Evolutionary conservation across 1,140 invertebrate species (phyloP), one percentile per base, ranked within the genome.

Genomic region (Drosophila rufa): DNA sequence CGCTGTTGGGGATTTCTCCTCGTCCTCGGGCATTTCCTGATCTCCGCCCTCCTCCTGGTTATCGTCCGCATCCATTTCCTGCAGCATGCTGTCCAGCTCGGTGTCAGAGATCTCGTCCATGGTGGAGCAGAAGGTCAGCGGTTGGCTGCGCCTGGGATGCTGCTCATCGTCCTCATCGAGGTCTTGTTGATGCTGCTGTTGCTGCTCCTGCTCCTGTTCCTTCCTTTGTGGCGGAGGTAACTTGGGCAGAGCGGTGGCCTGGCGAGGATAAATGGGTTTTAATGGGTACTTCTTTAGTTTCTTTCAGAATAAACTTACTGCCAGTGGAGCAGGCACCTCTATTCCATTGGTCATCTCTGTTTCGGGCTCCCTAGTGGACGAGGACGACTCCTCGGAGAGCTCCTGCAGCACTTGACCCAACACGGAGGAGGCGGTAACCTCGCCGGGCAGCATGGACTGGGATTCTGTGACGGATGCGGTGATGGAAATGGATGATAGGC

Each of bases 101-200:
- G 92, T 91, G 55, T 93, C 92, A 0, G 92, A 93, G 14, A 93
- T 93, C 30, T 93, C 92, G 53, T 93, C 92, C 92, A 93, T 93
- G 4, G 92, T 93, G 14, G 92, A 93, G 67, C 90, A 91, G 43
- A 93, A 93, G 25, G 86, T 92, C 4, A 93, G 55, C 0, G 92
- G 91, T 38, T 92, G 84, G 43, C 58, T 91, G 36, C 73, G 84
- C 5, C 69, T 74, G 4, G 74, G 67, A 12, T 51, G 19, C 17
- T 59, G 43, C 33, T 25, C 38, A 12, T 67, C 47, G 19, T 46
- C 19, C 15, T 36, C 47, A 19, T 42, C 47, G 19, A 25, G 14
- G 8, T 56, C 53, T 2, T 8, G 25, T 43, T 65, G 79, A 36
- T 61, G 45, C 17, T 22, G 25, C 15, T 38, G 51, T 0, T 27